Evolutionary conservation across 2,797 vertebrate species (phyloP), one percentile per base, ranked within the genome.

Genomic region (Calcarius lapponicus): DNA sequence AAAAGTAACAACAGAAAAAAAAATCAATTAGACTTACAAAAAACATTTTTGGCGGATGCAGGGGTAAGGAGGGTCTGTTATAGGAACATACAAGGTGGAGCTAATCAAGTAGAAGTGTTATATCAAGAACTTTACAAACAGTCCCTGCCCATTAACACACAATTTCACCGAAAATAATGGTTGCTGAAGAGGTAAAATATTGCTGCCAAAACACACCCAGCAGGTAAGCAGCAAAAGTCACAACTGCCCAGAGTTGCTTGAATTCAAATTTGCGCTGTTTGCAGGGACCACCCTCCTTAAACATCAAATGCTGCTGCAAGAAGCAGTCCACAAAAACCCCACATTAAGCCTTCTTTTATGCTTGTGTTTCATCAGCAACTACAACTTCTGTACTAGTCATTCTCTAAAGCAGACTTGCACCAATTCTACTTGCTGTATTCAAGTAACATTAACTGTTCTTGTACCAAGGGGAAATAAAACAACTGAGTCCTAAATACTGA

Each of bases 391-490:
- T 10, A 19, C 24, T 34, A 28, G 26, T 11, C 50, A 19, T 22
- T 74, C 48, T 47, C 65, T 32, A 56, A 91, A 53, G 48, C 13
- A 62, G 69, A 48, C 86, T 42, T 57, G 60, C 21, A 58, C 43
- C 61, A 86, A 72, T 70, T 45, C 28, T 71, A 47, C 86, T 75
- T 38, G 17, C 51, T 72, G 28, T 18, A 86, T 38, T 83, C 2
- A 0, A 71, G 62, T 20, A 85, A 29, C 38, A 60, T 69, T 43
- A 87, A 40, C 10, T 29, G 31, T 7, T 43, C 13, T 47, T 4
- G 8, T 61, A 92, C 25, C 16, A 48, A 90, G 38, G 25, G 36
- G 43, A 94, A 91, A 92, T 48, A 84, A 93, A 84, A 50, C 36
- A 85, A 40, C 42, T 94, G 60, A 45, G 51, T 60, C 31, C 80